Percentiles rank a stretch among this genome's conserved stretches.
Conservation (phyloP, 2,888 invertebrate genomes). For the Griposia aprilina region DNA sequence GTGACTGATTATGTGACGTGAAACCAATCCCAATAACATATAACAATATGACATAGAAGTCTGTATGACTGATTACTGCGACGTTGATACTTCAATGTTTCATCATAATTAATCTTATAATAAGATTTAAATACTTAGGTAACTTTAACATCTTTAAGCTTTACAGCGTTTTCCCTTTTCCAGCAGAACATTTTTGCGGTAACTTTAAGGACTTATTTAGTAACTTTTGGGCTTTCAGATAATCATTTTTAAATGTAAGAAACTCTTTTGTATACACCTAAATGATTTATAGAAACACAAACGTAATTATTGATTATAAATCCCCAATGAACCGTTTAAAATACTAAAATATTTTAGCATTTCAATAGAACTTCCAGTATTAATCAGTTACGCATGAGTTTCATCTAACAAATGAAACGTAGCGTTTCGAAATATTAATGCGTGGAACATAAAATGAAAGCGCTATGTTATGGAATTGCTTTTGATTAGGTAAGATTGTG, state of each 20-base stretch:
- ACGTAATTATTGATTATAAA: slow-evolving; percentile 12
- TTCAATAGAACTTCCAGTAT: slow-evolving; percentile 61
- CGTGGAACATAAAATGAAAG: slow-evolving; percentile 30
- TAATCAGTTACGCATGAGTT: slow-evolving; percentile 60
- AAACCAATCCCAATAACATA: too few species aligned
- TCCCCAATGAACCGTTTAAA: slow-evolving; percentile 27
- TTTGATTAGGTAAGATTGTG: slow-evolving; percentile 20
- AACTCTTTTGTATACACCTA: slow-evolving; percentile 4
- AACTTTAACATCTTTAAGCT: slow-evolving; percentile 20
- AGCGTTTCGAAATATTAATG: slow-evolving; percentile 45
- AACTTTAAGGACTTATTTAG: slow-evolving; percentile 21
- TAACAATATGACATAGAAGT: too few species aligned
- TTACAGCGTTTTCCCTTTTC: slow-evolving; percentile 14
- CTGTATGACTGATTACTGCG: background rate
- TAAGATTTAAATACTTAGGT: slow-evolving; percentile 1
- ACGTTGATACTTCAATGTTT: background rate
- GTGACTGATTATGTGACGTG: too few species aligned
- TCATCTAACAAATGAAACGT: slow-evolving; percentile 52
- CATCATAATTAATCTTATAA: background rate
- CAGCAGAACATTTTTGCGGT: slow-evolving; percentile 27
- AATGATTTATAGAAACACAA: slow-evolving; percentile 2
- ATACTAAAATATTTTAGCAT: slow-evolving; percentile 37
- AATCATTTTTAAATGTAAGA: slow-evolving; percentile 20
- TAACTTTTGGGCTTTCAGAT: slow-evolving; percentile 40
- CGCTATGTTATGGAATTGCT: slow-evolving; percentile 24